Evolutionary conservation across 2,888 invertebrate species (phyloP).

Genomic region (Papilio demoleus): DNA sequence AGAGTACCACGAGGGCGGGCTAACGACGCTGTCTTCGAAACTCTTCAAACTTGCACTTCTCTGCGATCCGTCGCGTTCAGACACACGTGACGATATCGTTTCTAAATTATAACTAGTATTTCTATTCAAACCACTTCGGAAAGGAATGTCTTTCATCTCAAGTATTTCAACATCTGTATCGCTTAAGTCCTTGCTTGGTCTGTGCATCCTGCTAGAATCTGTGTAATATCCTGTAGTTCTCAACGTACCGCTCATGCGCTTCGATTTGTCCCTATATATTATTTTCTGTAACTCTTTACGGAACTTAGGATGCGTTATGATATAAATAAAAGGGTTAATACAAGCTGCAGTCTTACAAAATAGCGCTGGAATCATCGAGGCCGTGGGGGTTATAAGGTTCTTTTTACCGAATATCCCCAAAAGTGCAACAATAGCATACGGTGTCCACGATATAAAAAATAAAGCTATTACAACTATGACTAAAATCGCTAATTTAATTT

Average conservation of each 20-base stretch:
- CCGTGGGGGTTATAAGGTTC: slow-evolving; percentile 85
- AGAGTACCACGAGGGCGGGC: slow-evolving; percentile 80
- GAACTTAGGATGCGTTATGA: slow-evolving; percentile 91
- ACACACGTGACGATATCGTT: slow-evolving; percentile 66
- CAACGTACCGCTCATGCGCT: slow-evolving; percentile 68
- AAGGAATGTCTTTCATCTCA: slow-evolving; percentile 80
- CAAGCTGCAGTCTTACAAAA: slow-evolving; percentile 93
- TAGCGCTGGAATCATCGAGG: slow-evolving; percentile 90
- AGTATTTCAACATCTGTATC: slow-evolving; percentile 81
- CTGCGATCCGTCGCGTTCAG: slow-evolving; percentile 61
- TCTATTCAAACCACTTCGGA: slow-evolving; percentile 52
- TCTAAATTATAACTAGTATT: slow-evolving; percentile 52
- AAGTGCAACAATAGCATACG: slow-evolving; percentile 90
- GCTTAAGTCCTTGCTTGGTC: slow-evolving; percentile 72
- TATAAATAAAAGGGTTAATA: slow-evolving; percentile 91
- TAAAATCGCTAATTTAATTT: slow-evolving; percentile 87
- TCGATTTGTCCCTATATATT: slow-evolving; percentile 69
- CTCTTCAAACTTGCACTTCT: slow-evolving; percentile 71
- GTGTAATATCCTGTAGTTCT: slow-evolving; percentile 67
- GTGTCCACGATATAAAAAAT: slow-evolving; percentile 93
- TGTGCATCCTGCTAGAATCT: slow-evolving; percentile 61
- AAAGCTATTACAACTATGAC: slow-evolving; percentile 87
- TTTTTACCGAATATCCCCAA: slow-evolving; percentile 87
- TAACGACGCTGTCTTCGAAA: slow-evolving; percentile 66
- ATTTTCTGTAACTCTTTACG: slow-evolving; percentile 84